Evolutionary conservation across 1,140 invertebrate genomes (phyloP).

Genomic region (Zaprionus ghesquierei): DNA sequence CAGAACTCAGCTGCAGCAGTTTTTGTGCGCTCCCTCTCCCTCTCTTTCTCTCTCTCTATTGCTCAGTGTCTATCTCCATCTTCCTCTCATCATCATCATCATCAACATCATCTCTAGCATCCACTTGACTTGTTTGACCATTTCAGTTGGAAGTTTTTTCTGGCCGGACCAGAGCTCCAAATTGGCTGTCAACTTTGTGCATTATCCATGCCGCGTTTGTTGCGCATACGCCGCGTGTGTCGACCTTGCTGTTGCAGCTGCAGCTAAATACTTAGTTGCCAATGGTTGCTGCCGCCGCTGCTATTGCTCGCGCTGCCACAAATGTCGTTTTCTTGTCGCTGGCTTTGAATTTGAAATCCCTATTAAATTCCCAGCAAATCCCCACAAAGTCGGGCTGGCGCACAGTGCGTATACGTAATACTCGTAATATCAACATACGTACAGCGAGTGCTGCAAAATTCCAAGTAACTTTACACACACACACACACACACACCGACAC

Average conservation of each 20-base stretch:
- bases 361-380: conserved; percentile 37
- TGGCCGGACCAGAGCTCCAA: conserved; percentile 16
- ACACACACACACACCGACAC: neutral
- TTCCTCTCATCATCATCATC: conserved; percentile 4
- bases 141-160: conserved; percentile 34
- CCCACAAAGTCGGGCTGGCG: neutral
- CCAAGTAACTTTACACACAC: neutral
- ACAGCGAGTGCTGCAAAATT: neutral
- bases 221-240: conserved; percentile 25
- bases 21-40: neutral
- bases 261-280: conserved; percentile 18
- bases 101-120: conserved; percentile 7
- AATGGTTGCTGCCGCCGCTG: neutral
- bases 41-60: neutral
- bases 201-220: conserved; percentile 22
- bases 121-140: conserved; percentile 27
- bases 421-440: conserved; percentile 52
- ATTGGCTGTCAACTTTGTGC: conserved; percentile 40
- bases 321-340: conserved; percentile 20
- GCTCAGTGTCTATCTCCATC: neutral
- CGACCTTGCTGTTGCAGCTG: neutral
- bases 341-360: conserved; percentile 23
- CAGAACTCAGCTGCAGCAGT: neutral
- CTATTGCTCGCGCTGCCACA: conserved; percentile 1
- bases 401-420: conserved; percentile 57